Evolutionary conservation across 2,797 vertebrate genomes (phyloP).

Genomic region (Furcifer pardalis): DNA sequence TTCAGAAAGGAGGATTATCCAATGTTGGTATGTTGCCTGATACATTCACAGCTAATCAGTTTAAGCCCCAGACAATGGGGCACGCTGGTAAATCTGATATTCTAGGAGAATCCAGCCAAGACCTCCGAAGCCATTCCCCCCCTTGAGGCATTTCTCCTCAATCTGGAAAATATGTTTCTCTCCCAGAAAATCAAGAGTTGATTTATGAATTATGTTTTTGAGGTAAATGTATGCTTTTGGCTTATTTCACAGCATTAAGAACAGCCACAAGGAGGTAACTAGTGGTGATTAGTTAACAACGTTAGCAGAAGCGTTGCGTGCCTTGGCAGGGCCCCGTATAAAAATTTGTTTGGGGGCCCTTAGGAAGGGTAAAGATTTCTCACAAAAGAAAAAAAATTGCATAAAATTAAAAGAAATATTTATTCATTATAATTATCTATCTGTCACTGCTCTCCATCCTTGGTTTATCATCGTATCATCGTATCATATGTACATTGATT

Average conservation of each 20-base stretch:
- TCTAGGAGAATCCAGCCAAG: constrained; percentile 7
- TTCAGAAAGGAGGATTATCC: constrained; percentile 92
- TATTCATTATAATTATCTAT: no score
- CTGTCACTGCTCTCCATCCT: no score
- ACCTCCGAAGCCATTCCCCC: background rate
- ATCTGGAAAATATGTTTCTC: background rate
- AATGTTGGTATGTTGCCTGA: constrained; percentile 88
- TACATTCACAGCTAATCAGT: constrained; percentile 2
- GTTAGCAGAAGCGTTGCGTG: no score
- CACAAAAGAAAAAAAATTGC: no score
- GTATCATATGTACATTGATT: no score
- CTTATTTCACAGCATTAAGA: background rate
- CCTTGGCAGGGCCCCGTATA: no score
- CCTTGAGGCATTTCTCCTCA: background rate
- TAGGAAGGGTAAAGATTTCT: no score
- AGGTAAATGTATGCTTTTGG: background rate
- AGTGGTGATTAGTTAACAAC: background rate
- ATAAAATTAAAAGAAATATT: no score
- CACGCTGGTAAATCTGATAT: background rate
- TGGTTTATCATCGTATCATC: no score
- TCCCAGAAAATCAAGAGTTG: background rate
- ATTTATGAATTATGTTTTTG: background rate
- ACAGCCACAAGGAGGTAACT: background rate
- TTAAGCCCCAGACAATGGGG: background rate
- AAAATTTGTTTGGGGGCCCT: no score